Evolutionary conservation across 1,140 invertebrate species (phyloP), one percentile per base, ranked within the genome.

Genomic region (Venturia canescens): DNA sequence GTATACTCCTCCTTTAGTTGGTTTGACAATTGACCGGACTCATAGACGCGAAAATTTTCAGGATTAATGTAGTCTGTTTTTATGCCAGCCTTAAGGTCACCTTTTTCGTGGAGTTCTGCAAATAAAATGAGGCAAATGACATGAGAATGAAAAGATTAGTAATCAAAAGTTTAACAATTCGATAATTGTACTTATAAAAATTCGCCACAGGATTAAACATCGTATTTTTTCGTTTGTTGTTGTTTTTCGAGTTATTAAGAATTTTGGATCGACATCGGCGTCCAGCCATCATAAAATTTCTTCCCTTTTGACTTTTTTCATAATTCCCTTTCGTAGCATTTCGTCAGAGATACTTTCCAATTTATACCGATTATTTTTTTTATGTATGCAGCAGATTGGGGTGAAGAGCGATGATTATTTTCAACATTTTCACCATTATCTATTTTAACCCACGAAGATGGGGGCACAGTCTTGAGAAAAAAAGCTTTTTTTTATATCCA

Each of bases 61-160:
- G 18, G n/a, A 53, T 71, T 44, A 21, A n/a, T 23, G 7, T 15
- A 23, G 23, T 63, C 26, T 23, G n/a, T 63, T 63, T 63, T 63
- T 26, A 23, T 26, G 16, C 23, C 23, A 26, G 23, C 69, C 44
- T 38, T 34, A 21, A 23, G 34, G 15, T 23, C 69, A 11, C 7
- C 38, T 11, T 71, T 71, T n/a, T 21, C 34, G 38, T 7, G n/a
- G 34, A 44, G 38, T 71, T 71, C 69, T 71, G 18, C 11, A 71
- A 23, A 71, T 21, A 23, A 26, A 48, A 44, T 31, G 27, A 63
- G 13, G 9, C 3, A 31, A 38, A 69, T 18, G 34, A n/a, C 23
- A 16, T 66, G 34, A 34, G 4, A 69, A 69, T 18, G 21, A 23
- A 21, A 27, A 3, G 27, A 63, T 63, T 63, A 13, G 27, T 4